A percentile compares a stretch with the other conserved stretches of the same genome.
These are phyloP conservation scores for Poeciliopsis turrubarensis DNA, from an alignment of 2,113 vertebrate species.

Conservation along the genomic window DNA sequence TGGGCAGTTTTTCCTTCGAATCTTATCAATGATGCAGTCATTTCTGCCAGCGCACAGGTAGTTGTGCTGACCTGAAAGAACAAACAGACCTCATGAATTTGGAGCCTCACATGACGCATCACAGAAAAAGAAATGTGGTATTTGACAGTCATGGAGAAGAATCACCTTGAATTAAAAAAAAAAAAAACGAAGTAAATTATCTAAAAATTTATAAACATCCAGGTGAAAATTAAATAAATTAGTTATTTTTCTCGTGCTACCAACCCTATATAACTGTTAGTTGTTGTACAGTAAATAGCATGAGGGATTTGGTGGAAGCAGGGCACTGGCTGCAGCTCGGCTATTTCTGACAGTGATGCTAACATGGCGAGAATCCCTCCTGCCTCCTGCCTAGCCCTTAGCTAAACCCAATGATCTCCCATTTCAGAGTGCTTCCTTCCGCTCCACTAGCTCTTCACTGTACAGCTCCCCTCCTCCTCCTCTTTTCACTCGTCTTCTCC, in stretches of 20 bases:
- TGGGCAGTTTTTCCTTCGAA: slow-evolving; percentile 99
- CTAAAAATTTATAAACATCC: background rate
- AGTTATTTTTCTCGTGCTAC: slow-evolving; percentile 42
- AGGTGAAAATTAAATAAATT: background rate
- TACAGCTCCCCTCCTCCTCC: slow-evolving; percentile 63
- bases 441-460: slow-evolving; percentile 73
- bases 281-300: slow-evolving; percentile 52
- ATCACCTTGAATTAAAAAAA: background rate
- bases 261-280: slow-evolving; percentile 34
- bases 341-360: slow-evolving; percentile 76
- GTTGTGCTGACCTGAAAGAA: slow-evolving; percentile 93
- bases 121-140: no score
- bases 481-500: slow-evolving; percentile 56
- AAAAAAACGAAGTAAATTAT: background rate
- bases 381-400: slow-evolving; percentile 75
- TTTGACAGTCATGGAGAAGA: background rate
- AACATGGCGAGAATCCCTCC: slow-evolving; percentile 79
- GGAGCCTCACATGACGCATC: no score
- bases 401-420: slow-evolving; percentile 78
- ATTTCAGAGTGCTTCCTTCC: slow-evolving; percentile 79
- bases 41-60: slow-evolving; percentile 99
- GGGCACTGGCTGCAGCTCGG: slow-evolving; percentile 61
- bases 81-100: slow-evolving; percentile 27
- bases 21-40: slow-evolving; percentile 99
- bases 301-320: slow-evolving; percentile 42